These are phyloP conservation scores for Synergus laeviventris DNA, from an alignment of 2,888 invertebrate species.

Conservation along the genomic window DNA sequence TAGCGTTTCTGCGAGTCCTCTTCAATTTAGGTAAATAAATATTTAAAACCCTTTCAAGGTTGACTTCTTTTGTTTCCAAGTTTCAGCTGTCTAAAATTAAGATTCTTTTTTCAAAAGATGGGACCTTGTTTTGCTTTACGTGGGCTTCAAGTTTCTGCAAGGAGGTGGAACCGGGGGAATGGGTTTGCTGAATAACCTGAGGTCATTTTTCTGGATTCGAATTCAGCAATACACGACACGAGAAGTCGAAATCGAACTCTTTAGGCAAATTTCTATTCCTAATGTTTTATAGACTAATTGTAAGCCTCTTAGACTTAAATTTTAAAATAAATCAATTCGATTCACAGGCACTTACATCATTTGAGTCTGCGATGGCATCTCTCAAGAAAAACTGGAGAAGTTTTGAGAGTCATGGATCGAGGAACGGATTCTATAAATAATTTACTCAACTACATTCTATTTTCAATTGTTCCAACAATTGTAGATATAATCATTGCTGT, in stretches of 20 bases:
- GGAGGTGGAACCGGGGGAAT: slow-evolving; percentile 95
- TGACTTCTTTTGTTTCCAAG: neutral
- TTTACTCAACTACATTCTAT: slow-evolving; percentile 92
- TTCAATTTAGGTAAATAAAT: slow-evolving; percentile 64
- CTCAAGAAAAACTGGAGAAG: slow-evolving; percentile 96
- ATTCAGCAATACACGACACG: slow-evolving; percentile 97
- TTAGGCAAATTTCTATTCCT: slow-evolving; percentile 54
- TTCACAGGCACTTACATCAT: slow-evolving; percentile 91
- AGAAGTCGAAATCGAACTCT: slow-evolving; percentile 86
- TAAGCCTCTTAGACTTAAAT: too few species aligned
- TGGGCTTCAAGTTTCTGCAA: slow-evolving; percentile 93
- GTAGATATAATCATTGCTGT: slow-evolving; percentile 95
- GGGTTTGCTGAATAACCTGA: slow-evolving; percentile 94
- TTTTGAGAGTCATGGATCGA: slow-evolving; percentile 96
- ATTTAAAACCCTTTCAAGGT: neutral
- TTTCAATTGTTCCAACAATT: slow-evolving; percentile 95
- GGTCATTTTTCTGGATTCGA: slow-evolving; percentile 95
- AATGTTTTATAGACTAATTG: too few species aligned
- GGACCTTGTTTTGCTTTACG: slow-evolving; percentile 93
- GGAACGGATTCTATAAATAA: slow-evolving; percentile 98
- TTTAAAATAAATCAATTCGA: slow-evolving; percentile 48
- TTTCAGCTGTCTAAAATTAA: too few species aligned
- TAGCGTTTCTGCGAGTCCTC: slow-evolving; percentile 63
- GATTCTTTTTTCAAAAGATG: slow-evolving; percentile 79
- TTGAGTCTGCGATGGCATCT: slow-evolving; percentile 97